A percentile compares a stretch with the other conserved stretches of the same genome.
phyloP scores from a whole-genome alignment of 2,113 vertebrate genomes.

The Oryzias melastigma region DNA sequence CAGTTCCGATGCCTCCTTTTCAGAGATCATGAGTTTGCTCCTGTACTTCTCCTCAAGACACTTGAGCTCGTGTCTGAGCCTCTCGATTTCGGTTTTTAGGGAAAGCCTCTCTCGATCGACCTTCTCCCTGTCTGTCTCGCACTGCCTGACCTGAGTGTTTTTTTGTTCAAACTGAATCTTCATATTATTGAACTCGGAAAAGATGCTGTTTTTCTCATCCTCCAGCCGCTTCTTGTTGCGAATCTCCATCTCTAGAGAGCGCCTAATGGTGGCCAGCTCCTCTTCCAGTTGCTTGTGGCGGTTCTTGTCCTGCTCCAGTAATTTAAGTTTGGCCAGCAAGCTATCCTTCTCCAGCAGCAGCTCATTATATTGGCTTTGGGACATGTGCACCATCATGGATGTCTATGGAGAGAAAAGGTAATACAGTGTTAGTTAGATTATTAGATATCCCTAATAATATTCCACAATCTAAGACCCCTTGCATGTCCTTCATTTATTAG shows the following conservation, averaged over 20 bases:
- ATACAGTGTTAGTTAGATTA: background rate
- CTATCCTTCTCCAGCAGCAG: constrained; percentile 86
- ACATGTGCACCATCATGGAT: constrained; percentile 85
- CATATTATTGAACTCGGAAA: constrained; percentile 88
- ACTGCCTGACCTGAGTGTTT: constrained; percentile 83
- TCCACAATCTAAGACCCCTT: background rate
- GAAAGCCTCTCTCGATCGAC: constrained; percentile 83
- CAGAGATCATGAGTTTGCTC: constrained; percentile 78
- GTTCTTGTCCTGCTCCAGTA: constrained; percentile 90
- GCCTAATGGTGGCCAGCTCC: constrained; percentile 86
- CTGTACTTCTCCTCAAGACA: constrained; percentile 86
- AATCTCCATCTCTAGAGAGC: constrained; percentile 86
- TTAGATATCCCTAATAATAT: background rate
- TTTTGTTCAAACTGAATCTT: constrained; percentile 89
- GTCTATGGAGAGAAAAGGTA: constrained; percentile 78
- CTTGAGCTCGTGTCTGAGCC: constrained; percentile 85
- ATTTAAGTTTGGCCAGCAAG: constrained; percentile 87
- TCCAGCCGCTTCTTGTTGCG: constrained; percentile 88
- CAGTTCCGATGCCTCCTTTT: constrained; percentile 83
- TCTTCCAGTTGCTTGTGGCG: constrained; percentile 85
- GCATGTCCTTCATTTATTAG: background rate
- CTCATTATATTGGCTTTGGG: constrained; percentile 85
- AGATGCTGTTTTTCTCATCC: constrained; percentile 86
- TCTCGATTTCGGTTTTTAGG: constrained; percentile 85
- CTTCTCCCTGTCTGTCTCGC: constrained; percentile 84